A percentile compares a stretch with the other conserved stretches of the same genome.
phyloP scores from a whole-genome alignment of 2,888 invertebrate species.

The Rugalucina vietnamica region DNA sequence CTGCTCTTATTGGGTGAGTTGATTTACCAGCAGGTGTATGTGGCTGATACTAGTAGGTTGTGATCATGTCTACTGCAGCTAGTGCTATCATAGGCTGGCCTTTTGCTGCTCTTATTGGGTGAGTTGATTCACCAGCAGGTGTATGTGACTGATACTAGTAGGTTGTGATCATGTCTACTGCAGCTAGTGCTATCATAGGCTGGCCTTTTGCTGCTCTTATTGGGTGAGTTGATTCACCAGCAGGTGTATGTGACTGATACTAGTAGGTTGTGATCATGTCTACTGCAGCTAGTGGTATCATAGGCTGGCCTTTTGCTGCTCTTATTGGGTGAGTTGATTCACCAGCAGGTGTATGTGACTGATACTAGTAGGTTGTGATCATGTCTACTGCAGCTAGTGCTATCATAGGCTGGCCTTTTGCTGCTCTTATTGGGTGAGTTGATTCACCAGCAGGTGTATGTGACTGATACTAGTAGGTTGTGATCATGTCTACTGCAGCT shows the following conservation, averaged over 20 bases:
- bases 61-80: conserved; percentile 93
- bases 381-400: conserved; percentile 93
- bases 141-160: too few species aligned
- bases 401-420: conserved; percentile 97
- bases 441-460: too few species aligned
- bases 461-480: too few species aligned
- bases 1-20: conserved; percentile 92
- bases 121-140: too few species aligned
- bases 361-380: conserved; percentile 92
- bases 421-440: conserved; percentile 92
- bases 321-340: conserved; percentile 91
- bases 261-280: conserved; percentile 92
- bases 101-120: conserved; percentile 96
- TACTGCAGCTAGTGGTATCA: conserved; percentile 91
- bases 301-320: conserved; percentile 99
- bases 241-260: too few species aligned
- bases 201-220: conserved; percentile 99
- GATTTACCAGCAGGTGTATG: too few species aligned
- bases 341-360: too few species aligned
- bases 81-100: conserved; percentile 96
- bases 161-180: conserved; percentile 92
- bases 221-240: too few species aligned
- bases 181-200: conserved; percentile 91
- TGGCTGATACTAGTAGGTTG: too few species aligned
- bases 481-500: conserved; percentile 93